phyloP scores from a whole-genome alignment of 2,797 vertebrate genomes.

The Sebastes iracundus region DNA sequence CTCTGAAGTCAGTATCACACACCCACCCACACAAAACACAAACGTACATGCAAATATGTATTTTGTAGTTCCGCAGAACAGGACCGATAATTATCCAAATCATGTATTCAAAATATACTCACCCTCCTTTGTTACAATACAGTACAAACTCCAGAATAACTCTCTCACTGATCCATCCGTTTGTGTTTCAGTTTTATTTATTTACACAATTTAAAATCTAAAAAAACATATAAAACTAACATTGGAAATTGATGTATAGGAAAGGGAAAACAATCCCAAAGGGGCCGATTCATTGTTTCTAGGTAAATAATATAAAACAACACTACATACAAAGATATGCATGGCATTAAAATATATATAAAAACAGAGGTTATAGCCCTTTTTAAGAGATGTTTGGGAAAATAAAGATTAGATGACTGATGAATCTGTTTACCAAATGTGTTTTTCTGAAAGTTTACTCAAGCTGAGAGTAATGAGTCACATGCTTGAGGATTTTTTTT shows the following conservation, averaged over 20 bases:
- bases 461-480: neutral
- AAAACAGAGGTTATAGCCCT: neutral
- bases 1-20: constrained; percentile 85
- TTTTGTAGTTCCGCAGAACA: neutral
- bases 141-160: neutral
- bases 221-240: neutral
- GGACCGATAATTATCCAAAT: constrained; percentile 9
- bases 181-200: neutral
- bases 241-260: neutral
- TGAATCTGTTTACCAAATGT: neutral
- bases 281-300: neutral
- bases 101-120: neutral
- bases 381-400: neutral
- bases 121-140: neutral
- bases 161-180: neutral
- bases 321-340: neutral
- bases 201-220: neutral
- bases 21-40: constrained; percentile 4
- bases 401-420: neutral
- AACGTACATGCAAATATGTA: neutral
- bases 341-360: neutral
- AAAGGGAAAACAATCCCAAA: neutral
- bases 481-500: neutral
- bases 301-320: neutral
- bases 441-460: neutral